Base-by-base conservation (phyloP, 1,140 invertebrate genomes). In the Scylla paramamosain region DNA sequence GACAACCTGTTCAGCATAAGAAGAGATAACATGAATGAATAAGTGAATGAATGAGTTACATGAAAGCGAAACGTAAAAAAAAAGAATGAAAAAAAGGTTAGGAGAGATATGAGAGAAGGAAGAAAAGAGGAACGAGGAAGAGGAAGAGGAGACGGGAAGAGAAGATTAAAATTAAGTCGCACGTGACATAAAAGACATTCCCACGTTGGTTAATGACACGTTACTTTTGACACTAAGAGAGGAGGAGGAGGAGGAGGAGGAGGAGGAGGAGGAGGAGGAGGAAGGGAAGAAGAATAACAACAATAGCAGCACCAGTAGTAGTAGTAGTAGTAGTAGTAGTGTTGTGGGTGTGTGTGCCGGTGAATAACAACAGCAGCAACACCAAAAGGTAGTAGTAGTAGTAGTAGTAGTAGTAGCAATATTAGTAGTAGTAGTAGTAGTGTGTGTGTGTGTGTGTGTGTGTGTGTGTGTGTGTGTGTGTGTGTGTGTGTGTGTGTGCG, bases 261-360 rank as follows among this genome's bases (percentile, higher is more conserved):
- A 88, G 87, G 87, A 88, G 87, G 87, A 88, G 87, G 87, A 88
- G 87, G 87, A 88, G 46, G 87, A 48, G 87, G 87, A 88, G 87
- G 87, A 88, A 28, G 46, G 67, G 25, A 25, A 20, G 25, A 77
- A 77, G 16, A 59, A 8, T 12, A 59, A 20, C 12, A 59, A 8
- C 12, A 59, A 8, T 12, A 59, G 52, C 10, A 59, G 20, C 52
- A 59, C 3, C 1, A 59, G 20, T 16, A 59, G 52, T 59, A 20
- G 52, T 16, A 20, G 20, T 59, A 59, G 20, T 16, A 59, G 20
- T 59, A 20, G 87, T 14, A 20, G 25, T 7, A 20, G 67, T 20
- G n/a, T 0, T 59, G 52, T 59, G 52, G 2, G 52, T 59, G 52
- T 59, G 52, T 59, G 52, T 59, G 52, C n/a, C n/a, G n/a, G n/a